Base-by-base conservation (phyloP, 2,797 vertebrate species). In the Naso thynnoides region DNA sequence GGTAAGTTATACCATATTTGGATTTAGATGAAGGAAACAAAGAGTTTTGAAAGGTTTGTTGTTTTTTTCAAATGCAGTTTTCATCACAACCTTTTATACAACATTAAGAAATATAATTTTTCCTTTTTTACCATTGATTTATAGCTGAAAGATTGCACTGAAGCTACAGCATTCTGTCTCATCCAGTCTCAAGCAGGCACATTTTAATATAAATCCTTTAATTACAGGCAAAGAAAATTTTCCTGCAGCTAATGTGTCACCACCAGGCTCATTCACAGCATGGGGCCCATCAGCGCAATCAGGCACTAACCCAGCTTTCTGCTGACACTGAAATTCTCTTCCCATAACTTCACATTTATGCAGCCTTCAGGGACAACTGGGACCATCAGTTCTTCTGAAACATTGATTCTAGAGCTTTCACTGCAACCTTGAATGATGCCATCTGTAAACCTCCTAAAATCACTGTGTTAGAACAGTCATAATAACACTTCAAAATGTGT, bases 1-100 rank as follows among this genome's bases (percentile, higher is more conserved):
- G n/a, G n/a, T n/a, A n/a, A n/a, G n/a, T 65, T 61, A 39, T 41
- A 54, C 64, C 73, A 65, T 67, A 77, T 78, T 66, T 84, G 57
- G 58, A 76, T 78, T 39, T 56, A 67, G 45, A 65, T 50, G 54
- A 18, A 2, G n/a, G 6, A 23, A 72, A 71, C 78, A 56, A 65
- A 62, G 9, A 50, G 18, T 45, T 27, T n/a, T 42, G 6, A 56
- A n/a, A n/a, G n/a, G n/a, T n/a, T n/a, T n/a, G 36, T 8, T 21
- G 8, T 18, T 29, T 41, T 54, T 47, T 60, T 62, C 62, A 48
- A 52, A 78, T 3, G 11, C 14, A 21, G 53, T 57, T 83, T 80
- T 61, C 70, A 60, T 79, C 36, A 24, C 41, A 58, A 36, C 19
- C 31, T 66, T 72, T 71, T 48, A 39, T n/a, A 61, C n/a, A n/a